phyloP scores from a whole-genome alignment of 2,888 invertebrate species.

The Oscheius sp. region DNA sequence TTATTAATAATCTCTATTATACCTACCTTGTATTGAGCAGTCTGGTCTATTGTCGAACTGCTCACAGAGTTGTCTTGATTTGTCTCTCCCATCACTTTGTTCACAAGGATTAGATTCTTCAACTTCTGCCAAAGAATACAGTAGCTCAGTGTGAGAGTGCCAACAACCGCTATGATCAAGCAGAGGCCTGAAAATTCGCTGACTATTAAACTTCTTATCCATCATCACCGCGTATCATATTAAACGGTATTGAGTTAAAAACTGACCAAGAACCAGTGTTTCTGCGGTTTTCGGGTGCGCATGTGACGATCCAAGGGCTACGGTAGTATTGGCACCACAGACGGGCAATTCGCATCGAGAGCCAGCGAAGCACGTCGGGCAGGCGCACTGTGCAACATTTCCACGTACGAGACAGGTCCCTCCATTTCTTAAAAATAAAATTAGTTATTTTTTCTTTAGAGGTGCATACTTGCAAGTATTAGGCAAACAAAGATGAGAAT shows the following conservation, averaged over 20 bases:
- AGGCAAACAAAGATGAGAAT: not conserved
- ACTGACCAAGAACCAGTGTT: slow-evolving; percentile 19
- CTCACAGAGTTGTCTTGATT: not conserved
- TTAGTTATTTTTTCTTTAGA: not conserved
- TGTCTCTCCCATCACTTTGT: not conserved
- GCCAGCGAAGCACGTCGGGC: slow-evolving; percentile 16
- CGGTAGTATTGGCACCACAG: slow-evolving; percentile 18
- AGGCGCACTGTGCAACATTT: not conserved
- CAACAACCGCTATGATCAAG: not conserved
- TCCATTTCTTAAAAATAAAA: not conserved
- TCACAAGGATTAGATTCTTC: slow-evolving; percentile 10
- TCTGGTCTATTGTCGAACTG: not conserved
- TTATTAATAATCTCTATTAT: too few relatives aligned
- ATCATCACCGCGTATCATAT: not conserved
- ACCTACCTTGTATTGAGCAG: slow-evolving; percentile 2
- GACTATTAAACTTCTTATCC: not conserved
- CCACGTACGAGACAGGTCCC: not conserved
- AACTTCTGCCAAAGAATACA: slow-evolving; percentile 1
- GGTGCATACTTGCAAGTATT: slow-evolving; percentile 3
- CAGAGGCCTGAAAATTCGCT: slow-evolving; percentile 4
- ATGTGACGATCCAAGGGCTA: not conserved
- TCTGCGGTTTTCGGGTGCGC: not conserved
- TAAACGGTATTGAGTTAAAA: slow-evolving; percentile 9
- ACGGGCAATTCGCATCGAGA: slow-evolving; percentile 17
- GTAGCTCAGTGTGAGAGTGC: not conserved